Percentiles rank a stretch among this genome's conserved stretches.
Evolutionary conservation across 2,113 vertebrate species (phyloP).

Genomic region (Bufo bufo): DNA sequence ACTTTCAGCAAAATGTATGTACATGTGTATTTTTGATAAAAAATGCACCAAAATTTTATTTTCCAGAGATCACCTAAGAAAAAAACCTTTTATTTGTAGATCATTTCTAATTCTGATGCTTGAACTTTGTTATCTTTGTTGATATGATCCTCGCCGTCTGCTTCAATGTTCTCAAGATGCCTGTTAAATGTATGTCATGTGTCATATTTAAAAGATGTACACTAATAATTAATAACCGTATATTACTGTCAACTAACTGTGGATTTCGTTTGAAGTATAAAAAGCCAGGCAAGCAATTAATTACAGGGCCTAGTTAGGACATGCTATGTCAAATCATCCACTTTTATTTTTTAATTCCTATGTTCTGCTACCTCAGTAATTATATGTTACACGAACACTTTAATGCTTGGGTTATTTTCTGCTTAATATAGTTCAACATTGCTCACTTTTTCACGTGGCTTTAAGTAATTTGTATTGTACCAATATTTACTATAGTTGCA

Average conservation of each 20-base stretch:
- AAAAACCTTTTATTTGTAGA: too few species aligned
- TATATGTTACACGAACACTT: background rate
- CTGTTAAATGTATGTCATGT: slow-evolving; percentile 9
- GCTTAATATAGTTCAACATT: background rate
- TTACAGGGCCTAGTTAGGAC: slow-evolving; percentile 27
- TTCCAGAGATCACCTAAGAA: too few species aligned
- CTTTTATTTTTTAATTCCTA: background rate
- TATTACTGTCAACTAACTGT: background rate
- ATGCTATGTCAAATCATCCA: background rate
- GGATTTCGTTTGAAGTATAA: slow-evolving; percentile 41
- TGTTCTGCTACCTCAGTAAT: slow-evolving; percentile 21
- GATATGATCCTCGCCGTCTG: background rate
- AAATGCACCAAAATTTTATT: too few species aligned
- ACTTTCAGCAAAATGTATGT: too few species aligned
- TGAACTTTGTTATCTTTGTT: background rate
- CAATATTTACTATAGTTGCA: background rate
- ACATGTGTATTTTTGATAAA: too few species aligned
- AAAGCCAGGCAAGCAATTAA: slow-evolving; percentile 13
- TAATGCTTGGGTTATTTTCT: background rate
- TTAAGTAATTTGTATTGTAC: background rate
- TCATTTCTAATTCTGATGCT: background rate
- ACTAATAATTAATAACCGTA: slow-evolving; percentile 25
- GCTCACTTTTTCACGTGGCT: background rate
- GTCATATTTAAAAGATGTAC: slow-evolving; percentile 41
- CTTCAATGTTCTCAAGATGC: background rate